phyloP scores from a whole-genome alignment of 1,140 invertebrate genomes.

The Drosophila quadrilineata region DNA sequence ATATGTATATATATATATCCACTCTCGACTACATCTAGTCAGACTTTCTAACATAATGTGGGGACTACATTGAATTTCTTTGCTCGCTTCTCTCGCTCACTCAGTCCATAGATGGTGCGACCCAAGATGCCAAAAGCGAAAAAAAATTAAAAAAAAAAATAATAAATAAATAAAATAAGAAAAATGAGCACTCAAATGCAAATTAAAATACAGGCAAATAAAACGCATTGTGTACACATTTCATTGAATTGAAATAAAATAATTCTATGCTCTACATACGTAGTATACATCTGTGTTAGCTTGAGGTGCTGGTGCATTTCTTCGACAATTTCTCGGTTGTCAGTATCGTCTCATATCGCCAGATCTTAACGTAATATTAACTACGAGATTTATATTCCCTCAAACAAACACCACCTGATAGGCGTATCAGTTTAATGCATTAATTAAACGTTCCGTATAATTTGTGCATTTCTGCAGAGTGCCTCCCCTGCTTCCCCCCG shows the following conservation, averaged over 20 bases:
- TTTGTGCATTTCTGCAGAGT: constrained; percentile 10
- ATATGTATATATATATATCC: no score
- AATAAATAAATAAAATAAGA: constrained; percentile 45
- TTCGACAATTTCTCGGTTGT: constrained; percentile 71
- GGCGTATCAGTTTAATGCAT: constrained; percentile 32
- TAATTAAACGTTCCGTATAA: constrained; percentile 58
- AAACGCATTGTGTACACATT: constrained; percentile 45
- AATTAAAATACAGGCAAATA: constrained; percentile 1
- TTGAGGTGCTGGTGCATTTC: constrained; percentile 26
- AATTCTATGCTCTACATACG: constrained; percentile 2
- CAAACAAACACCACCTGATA: background rate
- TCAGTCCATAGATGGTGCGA: constrained; percentile 75
- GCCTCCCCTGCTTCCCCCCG: background rate
- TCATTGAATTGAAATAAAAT: constrained; percentile 67
- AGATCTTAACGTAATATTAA: constrained; percentile 72
- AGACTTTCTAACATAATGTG: constrained; percentile 38
- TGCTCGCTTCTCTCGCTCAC: constrained; percentile 49
- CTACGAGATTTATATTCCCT: constrained; percentile 69
- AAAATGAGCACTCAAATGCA: constrained; percentile 5
- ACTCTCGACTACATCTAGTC: constrained; percentile 30
- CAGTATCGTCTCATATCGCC: constrained; percentile 47
- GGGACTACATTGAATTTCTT: constrained; percentile 52
- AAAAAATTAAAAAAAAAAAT: constrained; percentile 33
- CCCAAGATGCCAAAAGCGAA: constrained; percentile 39
- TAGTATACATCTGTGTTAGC: background rate